These are phyloP conservation scores for Acronicta alni DNA, from an alignment of 2,888 invertebrate genomes.

Conservation along the genomic window DNA sequence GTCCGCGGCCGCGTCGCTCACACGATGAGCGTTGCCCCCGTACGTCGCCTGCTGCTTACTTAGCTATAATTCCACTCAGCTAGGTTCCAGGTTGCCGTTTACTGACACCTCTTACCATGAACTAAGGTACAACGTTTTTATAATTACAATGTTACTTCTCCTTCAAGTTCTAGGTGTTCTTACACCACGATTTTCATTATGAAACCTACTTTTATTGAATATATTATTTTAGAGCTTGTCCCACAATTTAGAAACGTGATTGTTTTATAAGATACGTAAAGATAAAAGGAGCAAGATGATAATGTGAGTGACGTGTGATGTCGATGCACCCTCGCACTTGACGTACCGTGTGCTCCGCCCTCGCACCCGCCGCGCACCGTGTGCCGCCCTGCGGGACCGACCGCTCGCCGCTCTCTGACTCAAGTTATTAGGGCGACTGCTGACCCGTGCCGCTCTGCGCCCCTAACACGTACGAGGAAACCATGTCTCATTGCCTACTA, in stretches of 20 bases:
- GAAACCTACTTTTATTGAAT: background rate
- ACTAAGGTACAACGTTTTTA: slow-evolving; percentile 66
- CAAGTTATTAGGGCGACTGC: slow-evolving; percentile 76
- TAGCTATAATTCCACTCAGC: slow-evolving; percentile 57
- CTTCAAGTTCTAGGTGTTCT: background rate
- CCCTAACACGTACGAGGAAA: slow-evolving; percentile 65
- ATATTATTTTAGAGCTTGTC: background rate
- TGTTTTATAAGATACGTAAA: slow-evolving; percentile 12
- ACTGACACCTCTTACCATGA: slow-evolving; percentile 71
- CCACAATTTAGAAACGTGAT: background rate
- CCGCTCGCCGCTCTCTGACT: slow-evolving; percentile 65
- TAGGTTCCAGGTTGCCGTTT: slow-evolving; percentile 64
- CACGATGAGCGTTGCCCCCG: slow-evolving; percentile 88
- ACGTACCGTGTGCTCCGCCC: slow-evolving; percentile 37
- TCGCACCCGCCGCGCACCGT: slow-evolving; percentile 35
- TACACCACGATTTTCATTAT: background rate
- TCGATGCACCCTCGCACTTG: slow-evolving; percentile 34
- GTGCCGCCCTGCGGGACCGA: slow-evolving; percentile 59
- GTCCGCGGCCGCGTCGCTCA: slow-evolving; percentile 82
- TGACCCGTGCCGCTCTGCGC: slow-evolving; percentile 78
- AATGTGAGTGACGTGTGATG: slow-evolving; percentile 25
- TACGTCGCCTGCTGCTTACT: slow-evolving; percentile 60
- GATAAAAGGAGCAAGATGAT: slow-evolving; percentile 8
- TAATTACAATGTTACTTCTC: slow-evolving; percentile 16
- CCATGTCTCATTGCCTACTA: slow-evolving; percentile 67